Percentiles rank a stretch among this genome's conserved stretches.
Conservation (phyloP, 37 sponge, comb jelly and placozoan genomes). For the Trichoplax adhaerens region DNA sequence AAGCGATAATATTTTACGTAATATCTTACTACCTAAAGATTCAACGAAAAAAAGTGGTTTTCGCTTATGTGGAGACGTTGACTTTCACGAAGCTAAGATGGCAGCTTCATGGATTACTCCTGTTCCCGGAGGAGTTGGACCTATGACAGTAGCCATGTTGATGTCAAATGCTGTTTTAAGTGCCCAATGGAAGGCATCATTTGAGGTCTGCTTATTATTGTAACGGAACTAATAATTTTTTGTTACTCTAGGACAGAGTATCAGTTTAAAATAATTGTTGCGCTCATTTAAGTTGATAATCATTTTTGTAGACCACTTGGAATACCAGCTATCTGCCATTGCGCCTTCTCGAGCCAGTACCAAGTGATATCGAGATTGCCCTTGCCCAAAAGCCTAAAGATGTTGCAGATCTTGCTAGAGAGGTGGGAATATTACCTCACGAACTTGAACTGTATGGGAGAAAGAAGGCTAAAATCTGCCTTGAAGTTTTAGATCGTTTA, state of each 20-base stretch:
- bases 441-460: slow-evolving; percentile 78
- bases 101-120: slow-evolving; percentile 88
- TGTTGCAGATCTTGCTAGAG: slow-evolving; percentile 50
- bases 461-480: slow-evolving; percentile 76
- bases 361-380: slow-evolving; percentile 33
- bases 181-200: slow-evolving; percentile 8
- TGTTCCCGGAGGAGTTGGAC: slow-evolving; percentile 94
- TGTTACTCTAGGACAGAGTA: no score
- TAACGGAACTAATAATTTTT: no score
- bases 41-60: slow-evolving; percentile 60
- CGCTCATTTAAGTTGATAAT: no score
- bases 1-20: no score
- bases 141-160: slow-evolving; percentile 99
- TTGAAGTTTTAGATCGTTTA: slow-evolving; percentile 55
- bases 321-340: slow-evolving; percentile 53
- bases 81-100: slow-evolving; percentile 35
- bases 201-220: no score
- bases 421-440: slow-evolving; percentile 51
- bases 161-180: slow-evolving; percentile 68
- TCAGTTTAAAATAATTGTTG: no score
- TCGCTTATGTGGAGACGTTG: slow-evolving; percentile 74
- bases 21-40: slow-evolving; percentile 14
- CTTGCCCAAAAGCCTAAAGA: slow-evolving; percentile 68
- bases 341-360: slow-evolving; percentile 54
- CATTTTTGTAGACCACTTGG: slow-evolving; percentile 21